Evolutionary conservation across 2,888 invertebrate genomes (phyloP).

Genomic region (Tetragonula carbonaria): DNA sequence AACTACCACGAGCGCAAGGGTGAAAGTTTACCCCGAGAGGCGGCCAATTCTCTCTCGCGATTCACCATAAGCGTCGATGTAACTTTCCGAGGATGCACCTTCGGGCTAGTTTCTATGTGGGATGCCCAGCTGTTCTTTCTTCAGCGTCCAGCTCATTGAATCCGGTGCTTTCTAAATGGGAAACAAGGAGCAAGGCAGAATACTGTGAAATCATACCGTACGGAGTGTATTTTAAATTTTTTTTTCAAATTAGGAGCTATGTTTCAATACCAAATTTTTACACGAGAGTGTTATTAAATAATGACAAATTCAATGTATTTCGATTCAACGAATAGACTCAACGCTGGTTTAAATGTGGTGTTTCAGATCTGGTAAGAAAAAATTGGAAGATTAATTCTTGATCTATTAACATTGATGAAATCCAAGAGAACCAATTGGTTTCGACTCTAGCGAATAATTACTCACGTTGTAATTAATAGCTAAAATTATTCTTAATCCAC

Average conservation of each 20-base stretch:
- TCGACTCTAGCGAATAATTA: not conserved
- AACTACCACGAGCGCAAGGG: slow-evolving; percentile 68
- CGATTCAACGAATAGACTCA: too few relatives aligned
- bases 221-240: not conserved
- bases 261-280: not conserved
- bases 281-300: too few relatives aligned
- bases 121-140: not conserved
- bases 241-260: too few relatives aligned
- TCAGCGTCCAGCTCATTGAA: slow-evolving; percentile 6
- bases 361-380: not conserved
- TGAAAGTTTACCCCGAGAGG: slow-evolving; percentile 67
- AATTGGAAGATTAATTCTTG: not conserved
- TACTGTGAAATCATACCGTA: not conserved
- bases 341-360: not conserved
- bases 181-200: not conserved
- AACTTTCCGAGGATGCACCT: slow-evolving; percentile 55
- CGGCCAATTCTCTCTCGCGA: slow-evolving; percentile 53
- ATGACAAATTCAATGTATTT: too few relatives aligned
- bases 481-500: not conserved
- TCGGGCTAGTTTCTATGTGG: slow-evolving; percentile 39
- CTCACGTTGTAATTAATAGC: not conserved
- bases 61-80: slow-evolving; percentile 40
- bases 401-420: not conserved
- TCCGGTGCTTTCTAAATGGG: not conserved
- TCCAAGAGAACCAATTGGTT: not conserved